Conservation (phyloP, 2,113 vertebrate genomes). For the Tringa solitaria region DNA sequence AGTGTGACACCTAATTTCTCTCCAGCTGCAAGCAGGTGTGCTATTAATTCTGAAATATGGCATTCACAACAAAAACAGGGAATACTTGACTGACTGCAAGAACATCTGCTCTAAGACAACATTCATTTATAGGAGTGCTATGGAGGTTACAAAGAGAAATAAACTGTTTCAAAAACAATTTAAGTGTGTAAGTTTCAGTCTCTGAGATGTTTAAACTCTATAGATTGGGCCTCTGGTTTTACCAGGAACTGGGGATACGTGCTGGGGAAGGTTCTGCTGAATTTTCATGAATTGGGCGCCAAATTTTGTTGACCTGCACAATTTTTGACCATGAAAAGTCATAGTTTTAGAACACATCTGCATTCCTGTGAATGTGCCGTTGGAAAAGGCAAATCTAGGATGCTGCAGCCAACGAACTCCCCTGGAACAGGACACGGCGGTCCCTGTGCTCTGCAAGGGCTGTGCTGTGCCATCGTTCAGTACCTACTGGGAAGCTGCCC, state of each 20-base stretch:
- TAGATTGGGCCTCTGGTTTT: neutral
- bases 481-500: neutral
- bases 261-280: neutral
- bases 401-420: neutral
- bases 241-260: neutral
- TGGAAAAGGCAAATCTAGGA: neutral
- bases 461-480: neutral
- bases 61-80: neutral
- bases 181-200: neutral
- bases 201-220: neutral
- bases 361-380: neutral
- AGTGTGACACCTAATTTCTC: slow-evolving; percentile 17
- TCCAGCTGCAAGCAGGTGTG: slow-evolving; percentile 16
- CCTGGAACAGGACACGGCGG: neutral
- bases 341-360: neutral
- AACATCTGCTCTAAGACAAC: neutral
- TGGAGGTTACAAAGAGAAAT: neutral
- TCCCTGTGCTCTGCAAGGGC: fast-evolving
- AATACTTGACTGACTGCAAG: neutral
- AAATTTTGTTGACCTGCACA: neutral
- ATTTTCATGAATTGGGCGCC: neutral
- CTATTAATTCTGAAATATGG: slow-evolving; percentile 1
- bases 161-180: neutral
- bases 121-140: neutral
- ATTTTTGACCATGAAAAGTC: neutral